Percentiles rank a stretch among this genome's conserved stretches.
Conservation (phyloP, 2,797 vertebrate species). For the Gymnodraco acuticeps region DNA sequence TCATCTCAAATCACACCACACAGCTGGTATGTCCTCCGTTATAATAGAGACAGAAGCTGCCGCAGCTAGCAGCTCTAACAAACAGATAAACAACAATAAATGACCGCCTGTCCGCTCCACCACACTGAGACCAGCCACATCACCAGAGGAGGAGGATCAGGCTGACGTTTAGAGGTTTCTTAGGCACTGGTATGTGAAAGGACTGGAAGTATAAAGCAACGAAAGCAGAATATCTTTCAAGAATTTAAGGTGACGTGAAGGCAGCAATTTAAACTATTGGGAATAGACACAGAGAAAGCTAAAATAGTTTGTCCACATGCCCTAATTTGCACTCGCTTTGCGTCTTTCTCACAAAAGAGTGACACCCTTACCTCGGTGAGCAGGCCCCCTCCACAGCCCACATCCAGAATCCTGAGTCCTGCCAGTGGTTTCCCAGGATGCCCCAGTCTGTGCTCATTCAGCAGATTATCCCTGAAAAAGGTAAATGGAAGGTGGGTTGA, state of each 20-base stretch:
- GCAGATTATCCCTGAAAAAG: conserved; percentile 90
- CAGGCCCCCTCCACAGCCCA: conserved; percentile 96
- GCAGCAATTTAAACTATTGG: conserved; percentile 47
- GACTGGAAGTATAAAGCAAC: conserved; percentile 16
- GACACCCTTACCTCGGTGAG: conserved; percentile 90
- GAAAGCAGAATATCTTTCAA: conserved; percentile 32
- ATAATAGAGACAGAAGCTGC: conserved; percentile 43
- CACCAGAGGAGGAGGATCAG: conserved; percentile 32
- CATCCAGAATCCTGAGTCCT: conserved; percentile 90
- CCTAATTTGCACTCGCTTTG: background rate
- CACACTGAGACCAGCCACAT: conserved; percentile 72
- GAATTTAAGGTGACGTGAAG: conserved; percentile 45
- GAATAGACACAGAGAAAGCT: conserved; percentile 1
- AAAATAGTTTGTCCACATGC: conserved; percentile 6
- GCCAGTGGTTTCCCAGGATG: conserved; percentile 88
- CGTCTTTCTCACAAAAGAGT: conserved; percentile 5
- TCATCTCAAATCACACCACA: conserved; percentile 69
- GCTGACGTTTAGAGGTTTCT: conserved; percentile 45
- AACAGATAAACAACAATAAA: conserved; percentile 74
- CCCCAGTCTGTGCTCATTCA: conserved; percentile 83
- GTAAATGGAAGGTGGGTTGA: background rate
- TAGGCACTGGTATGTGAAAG: conserved; percentile 37
- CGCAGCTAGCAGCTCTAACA: conserved; percentile 58
- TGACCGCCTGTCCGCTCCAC: conserved; percentile 71
- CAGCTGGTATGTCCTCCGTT: conserved; percentile 66